Evolutionary conservation across 2,113 vertebrate species (phyloP).

Genomic region (Ictalurus furcatus): DNA sequence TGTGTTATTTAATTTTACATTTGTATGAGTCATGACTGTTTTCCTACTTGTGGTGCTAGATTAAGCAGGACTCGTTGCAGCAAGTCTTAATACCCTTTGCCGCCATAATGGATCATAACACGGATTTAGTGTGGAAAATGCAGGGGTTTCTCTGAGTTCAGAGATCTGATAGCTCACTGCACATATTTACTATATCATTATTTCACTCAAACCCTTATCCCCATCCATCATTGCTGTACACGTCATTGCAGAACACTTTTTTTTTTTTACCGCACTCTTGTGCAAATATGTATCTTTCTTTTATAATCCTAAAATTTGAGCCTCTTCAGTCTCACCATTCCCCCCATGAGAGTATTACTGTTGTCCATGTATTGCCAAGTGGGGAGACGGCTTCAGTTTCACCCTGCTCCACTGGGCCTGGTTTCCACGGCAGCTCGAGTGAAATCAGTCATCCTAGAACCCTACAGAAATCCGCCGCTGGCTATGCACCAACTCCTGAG

Average conservation of each 20-base stretch:
- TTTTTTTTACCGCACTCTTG: background rate
- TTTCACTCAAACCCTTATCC: background rate
- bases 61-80: constrained; percentile 4
- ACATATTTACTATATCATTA: background rate
- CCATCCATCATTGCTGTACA: background rate
- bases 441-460: constrained; percentile 40
- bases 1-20: background rate
- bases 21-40: background rate
- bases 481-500: constrained; percentile 33
- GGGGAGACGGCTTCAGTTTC: background rate
- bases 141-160: background rate
- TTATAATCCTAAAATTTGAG: background rate
- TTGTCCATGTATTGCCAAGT: background rate
- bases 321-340: background rate
- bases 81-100: constrained; percentile 15
- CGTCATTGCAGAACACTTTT: background rate
- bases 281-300: background rate
- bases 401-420: background rate
- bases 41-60: constrained; percentile 15
- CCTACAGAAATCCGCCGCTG: constrained; percentile 24
- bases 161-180: background rate
- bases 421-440: constrained; percentile 5
- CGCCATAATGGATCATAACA: background rate
- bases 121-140: constrained; percentile 13
- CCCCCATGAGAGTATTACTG: background rate